A percentile compares a stretch with the other conserved stretches of the same genome.
Conservation (phyloP, 2,888 invertebrate genomes). For the Agrilus mali region DNA sequence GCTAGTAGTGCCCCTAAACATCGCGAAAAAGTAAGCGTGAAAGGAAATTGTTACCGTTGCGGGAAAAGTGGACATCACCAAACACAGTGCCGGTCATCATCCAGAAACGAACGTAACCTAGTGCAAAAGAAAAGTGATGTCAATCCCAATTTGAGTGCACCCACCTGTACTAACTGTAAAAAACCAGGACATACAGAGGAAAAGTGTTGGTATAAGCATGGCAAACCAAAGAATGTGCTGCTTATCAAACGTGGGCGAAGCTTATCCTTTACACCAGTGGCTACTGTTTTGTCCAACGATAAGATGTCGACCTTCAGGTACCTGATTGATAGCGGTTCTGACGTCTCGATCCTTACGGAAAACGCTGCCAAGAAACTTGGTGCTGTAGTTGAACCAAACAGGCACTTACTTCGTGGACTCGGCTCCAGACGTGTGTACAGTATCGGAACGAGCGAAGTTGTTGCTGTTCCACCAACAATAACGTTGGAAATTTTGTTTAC, state of each 20-base stretch:
- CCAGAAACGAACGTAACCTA: neutral
- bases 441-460: neutral
- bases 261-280: no score
- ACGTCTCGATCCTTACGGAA: neutral
- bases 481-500: neutral
- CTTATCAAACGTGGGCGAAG: no score
- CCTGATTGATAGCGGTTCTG: neutral
- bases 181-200: no score
- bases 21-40: neutral
- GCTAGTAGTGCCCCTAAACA: neutral
- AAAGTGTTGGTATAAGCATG: slow-evolving; percentile 3
- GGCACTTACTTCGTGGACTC: neutral
- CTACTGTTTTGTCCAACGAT: no score
- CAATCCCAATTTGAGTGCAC: neutral
- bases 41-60: neutral
- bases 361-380: neutral
- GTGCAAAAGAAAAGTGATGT: neutral
- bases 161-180: no score
- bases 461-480: neutral
- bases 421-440: neutral
- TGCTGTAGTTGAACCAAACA: neutral
- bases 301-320: no score
- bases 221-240: neutral
- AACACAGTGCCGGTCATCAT: neutral
- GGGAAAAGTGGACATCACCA: neutral